phyloP scores from a whole-genome alignment of 1,140 invertebrate genomes.

The Battus philenor region DNA sequence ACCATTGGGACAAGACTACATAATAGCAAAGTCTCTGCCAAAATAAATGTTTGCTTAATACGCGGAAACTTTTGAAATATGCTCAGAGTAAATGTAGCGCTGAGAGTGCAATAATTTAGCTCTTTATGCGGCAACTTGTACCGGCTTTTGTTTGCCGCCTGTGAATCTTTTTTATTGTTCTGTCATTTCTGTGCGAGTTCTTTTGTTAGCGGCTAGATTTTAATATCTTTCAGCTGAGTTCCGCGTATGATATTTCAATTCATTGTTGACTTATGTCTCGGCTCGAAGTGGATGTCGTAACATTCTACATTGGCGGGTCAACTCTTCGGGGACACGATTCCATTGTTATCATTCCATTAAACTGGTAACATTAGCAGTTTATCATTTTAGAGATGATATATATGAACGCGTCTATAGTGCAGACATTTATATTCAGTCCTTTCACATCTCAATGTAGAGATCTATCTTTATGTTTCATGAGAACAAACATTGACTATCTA shows the following conservation, averaged over 20 bases:
- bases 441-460: no score
- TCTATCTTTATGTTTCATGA: no score
- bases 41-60: slow-evolving; percentile 76
- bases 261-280: no score
- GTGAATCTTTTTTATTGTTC: slow-evolving; percentile 56
- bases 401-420: no score
- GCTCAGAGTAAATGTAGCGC: slow-evolving; percentile 68
- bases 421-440: no score
- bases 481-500: no score
- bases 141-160: slow-evolving; percentile 43
- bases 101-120: slow-evolving; percentile 71
- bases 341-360: no score
- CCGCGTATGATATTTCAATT: neutral
- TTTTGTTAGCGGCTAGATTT: slow-evolving; percentile 26
- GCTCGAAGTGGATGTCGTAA: no score
- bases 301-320: no score
- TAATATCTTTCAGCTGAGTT: slow-evolving; percentile 1
- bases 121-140: slow-evolving; percentile 62
- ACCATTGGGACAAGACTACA: slow-evolving; percentile 31
- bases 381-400: no score
- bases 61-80: slow-evolving; percentile 74
- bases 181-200: slow-evolving; percentile 30
- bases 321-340: no score
- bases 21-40: slow-evolving; percentile 70
- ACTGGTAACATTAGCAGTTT: no score